Percentiles rank a stretch among this genome's conserved stretches.
Evolutionary conservation across 2,888 invertebrate species (phyloP).

Genomic region (Polydrusus cervinus): DNA sequence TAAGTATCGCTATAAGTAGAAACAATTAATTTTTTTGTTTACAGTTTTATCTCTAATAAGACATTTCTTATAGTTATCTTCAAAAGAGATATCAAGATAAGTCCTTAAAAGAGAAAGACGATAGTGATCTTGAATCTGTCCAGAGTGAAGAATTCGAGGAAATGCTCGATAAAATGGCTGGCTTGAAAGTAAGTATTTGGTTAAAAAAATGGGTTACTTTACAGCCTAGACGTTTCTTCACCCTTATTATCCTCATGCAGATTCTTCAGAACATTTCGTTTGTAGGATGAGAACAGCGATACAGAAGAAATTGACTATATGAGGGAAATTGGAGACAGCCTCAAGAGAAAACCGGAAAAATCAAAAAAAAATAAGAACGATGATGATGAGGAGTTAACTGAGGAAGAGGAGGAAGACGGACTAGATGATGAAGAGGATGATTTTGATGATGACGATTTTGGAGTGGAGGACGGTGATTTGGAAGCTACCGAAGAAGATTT

Average conservation of each 20-base stretch:
- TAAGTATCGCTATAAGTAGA: constrained; percentile 55
- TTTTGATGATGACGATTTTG: constrained; percentile 57
- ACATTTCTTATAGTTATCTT: constrained; percentile 74
- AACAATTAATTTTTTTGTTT: too few species aligned
- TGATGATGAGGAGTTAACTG: constrained; percentile 33
- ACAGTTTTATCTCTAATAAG: too few species aligned
- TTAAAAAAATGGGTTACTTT: not conserved
- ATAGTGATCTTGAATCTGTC: constrained; percentile 81
- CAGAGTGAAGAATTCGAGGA: constrained; percentile 85
- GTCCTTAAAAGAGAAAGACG: constrained; percentile 71
- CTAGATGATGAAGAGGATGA: constrained; percentile 62
- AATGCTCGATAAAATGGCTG: constrained; percentile 76
- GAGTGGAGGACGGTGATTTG: constrained; percentile 61
- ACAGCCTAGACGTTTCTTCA: not conserved
- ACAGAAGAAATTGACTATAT: constrained; percentile 79
- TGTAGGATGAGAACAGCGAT: constrained; percentile 66
- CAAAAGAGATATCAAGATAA: constrained; percentile 70
- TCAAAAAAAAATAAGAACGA: constrained; percentile 31
- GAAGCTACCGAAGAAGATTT: constrained; percentile 71
- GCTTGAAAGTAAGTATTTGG: constrained; percentile 57
- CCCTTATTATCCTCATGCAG: too few species aligned
- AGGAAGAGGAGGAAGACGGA: constrained; percentile 66
- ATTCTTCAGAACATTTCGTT: too few species aligned
- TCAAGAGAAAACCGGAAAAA: constrained; percentile 45
- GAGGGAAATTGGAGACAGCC: constrained; percentile 75